A percentile compares a stretch with the other conserved stretches of the same genome.
These are phyloP conservation scores for Anthonomus grandis DNA, from an alignment of 1,140 invertebrate species.

Conservation along the genomic window DNA sequence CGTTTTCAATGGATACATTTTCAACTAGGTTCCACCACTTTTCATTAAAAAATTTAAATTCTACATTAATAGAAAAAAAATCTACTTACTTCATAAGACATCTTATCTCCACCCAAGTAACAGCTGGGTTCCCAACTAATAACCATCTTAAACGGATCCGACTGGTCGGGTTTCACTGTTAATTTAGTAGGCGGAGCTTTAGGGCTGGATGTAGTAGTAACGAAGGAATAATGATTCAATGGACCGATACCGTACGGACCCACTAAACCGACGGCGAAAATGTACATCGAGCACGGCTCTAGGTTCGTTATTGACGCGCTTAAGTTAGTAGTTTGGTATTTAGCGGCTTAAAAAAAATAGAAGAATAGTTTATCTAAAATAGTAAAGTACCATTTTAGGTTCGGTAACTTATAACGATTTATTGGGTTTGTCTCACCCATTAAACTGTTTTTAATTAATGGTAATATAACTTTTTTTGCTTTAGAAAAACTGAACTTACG, in stretches of 20 bases:
- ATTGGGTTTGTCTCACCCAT: no score
- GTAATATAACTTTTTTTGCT: not conserved
- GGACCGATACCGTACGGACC: conserved; percentile 63
- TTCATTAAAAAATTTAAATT: no score
- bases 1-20: no score
- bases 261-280: conserved; percentile 68
- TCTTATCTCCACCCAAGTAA: conserved; percentile 46
- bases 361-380: no score
- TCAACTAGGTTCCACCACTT: no score
- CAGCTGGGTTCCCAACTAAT: conserved; percentile 53
- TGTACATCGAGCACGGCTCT: conserved; percentile 69
- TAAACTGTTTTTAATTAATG: no score
- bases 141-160: conserved; percentile 41
- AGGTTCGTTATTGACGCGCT: conserved; percentile 59
- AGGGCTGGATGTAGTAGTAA: conserved; percentile 56
- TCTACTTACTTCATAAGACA: conserved; percentile 34
- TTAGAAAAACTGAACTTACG: conserved; percentile 42
- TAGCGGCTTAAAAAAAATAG: conserved; percentile 53
- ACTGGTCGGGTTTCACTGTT: conserved; percentile 35
- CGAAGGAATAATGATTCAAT: conserved; percentile 47
- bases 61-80: no score
- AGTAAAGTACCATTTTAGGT: no score
- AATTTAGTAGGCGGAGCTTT: conserved; percentile 60
- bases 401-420: no score
- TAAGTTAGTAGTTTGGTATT: conserved; percentile 56